phyloP scores from a whole-genome alignment of 2,888 invertebrate species.

The Tipula vernalis region DNA sequence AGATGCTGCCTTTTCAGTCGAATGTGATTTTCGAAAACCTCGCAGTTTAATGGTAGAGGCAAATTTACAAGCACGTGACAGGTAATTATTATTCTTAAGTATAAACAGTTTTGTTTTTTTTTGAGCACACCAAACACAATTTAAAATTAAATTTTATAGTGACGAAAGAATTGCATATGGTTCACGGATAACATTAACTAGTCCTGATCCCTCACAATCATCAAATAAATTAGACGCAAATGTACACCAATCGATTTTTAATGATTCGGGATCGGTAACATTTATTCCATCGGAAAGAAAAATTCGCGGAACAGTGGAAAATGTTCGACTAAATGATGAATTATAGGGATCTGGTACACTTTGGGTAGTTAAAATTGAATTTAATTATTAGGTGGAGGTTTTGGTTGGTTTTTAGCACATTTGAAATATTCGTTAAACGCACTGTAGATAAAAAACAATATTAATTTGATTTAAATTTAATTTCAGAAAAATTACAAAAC shows the following conservation, averaged over 20 bases:
- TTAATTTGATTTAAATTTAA: background rate
- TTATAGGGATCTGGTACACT: background rate
- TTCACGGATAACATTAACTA: constrained; percentile 41
- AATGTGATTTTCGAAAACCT: constrained; percentile 48
- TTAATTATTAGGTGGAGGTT: background rate
- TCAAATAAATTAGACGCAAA: constrained; percentile 15
- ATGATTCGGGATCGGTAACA: constrained; percentile 30
- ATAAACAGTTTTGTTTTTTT: background rate
- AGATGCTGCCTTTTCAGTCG: constrained; percentile 50
- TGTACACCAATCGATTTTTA: constrained; percentile 24
- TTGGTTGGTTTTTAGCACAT: background rate
- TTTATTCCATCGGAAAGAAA: constrained; percentile 24
- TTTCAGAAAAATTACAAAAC: background rate
- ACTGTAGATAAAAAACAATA: background rate
- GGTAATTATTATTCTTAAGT: constrained; percentile 23
- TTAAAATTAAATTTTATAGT: constrained; percentile 16
- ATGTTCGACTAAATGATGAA: background rate
- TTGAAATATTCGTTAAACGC: background rate
- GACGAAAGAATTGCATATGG: constrained; percentile 27
- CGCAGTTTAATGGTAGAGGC: constrained; percentile 41
- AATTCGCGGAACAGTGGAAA: background rate
- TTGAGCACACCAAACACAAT: background rate
- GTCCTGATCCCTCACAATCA: constrained; percentile 39
- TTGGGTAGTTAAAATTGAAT: background rate
- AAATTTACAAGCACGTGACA: constrained; percentile 36